Evolutionary conservation across 2,888 invertebrate genomes (phyloP), one percentile per base, ranked within the genome.

Genomic region (Orgyia antiqua): DNA sequence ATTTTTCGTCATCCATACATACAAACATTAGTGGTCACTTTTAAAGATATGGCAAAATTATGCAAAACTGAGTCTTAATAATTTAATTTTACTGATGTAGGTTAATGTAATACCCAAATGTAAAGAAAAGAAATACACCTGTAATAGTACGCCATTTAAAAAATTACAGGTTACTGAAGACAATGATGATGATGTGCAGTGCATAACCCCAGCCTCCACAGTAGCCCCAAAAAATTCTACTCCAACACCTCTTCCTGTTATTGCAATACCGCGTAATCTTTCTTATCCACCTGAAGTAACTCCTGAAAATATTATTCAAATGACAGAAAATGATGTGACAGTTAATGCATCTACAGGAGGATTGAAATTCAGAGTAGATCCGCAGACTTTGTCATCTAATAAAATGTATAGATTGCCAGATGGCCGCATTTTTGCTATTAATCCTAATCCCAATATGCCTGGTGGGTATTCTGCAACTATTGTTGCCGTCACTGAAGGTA

Each of bases 391-490:
- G 13, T 87, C 86, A 6, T 77, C 84, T 13, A 86, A 87, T 39
- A 87, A 87, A 58, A 87, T 87, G 87, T 87, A 87, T 51, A 72
- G 87, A 4, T 57, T 87, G 25, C 87, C 87, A 3, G 87, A 87
- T 46, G 87, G 87, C 0, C 71, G 87, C 9, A 74, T 87, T 36
- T 87, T 87, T 52, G 86, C 87, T 8, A 87, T 87, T 10, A 87
- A 86, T 42, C 58, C 78, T 8, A 87, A 87, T 42, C 77, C 86
- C 1, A 72, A 58, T 32, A 86, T 87, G 86, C 87, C 87, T 1
- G 87, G 87, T 2, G 87, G 87, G 4, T 87, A 87, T 54, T 87
- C 87, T 4, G 87, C 87, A 13, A 87, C 87, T 2, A 87, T 87
- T 34, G 87, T 87, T 7, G 82, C 87, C 1, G 68, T 83, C 3